A percentile compares a stretch with the other conserved stretches of the same genome.
Conservation (phyloP, 1,140 invertebrate genomes). For the Formica selysi region DNA sequence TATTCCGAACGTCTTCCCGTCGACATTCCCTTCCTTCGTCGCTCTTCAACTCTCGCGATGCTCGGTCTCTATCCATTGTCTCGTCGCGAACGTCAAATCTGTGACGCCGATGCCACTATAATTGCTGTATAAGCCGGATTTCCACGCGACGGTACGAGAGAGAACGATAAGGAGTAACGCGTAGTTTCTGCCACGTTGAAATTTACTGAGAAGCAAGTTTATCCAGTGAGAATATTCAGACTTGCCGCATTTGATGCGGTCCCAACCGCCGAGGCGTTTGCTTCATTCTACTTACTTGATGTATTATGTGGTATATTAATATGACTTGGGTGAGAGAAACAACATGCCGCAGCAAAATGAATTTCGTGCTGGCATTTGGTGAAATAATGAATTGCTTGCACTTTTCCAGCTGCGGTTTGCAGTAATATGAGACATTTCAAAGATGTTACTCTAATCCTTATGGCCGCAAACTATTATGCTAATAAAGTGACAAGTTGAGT, state of each 20-base stretch:
- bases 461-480: background rate
- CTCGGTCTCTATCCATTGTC: conserved; percentile 24
- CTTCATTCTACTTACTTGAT: background rate
- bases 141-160: background rate
- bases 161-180: conserved; percentile 34
- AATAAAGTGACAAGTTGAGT: background rate
- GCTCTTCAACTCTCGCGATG: background rate
- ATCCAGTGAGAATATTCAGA: conserved; percentile 14
- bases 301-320: conserved; percentile 35
- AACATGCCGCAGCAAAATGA: conserved; percentile 25
- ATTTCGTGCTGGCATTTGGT: conserved; percentile 51
- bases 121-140: conserved; percentile 22
- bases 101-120: background rate
- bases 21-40: background rate
- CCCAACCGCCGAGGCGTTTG: background rate
- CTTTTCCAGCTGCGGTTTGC: conserved; percentile 22
- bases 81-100: conserved; percentile 2
- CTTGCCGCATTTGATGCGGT: background rate
- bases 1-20: conserved; percentile 34
- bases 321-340: conserved; percentile 19
- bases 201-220: conserved; percentile 20
- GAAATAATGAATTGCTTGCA: conserved; percentile 5
- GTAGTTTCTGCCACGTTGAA: background rate
- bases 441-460: conserved; percentile 1
- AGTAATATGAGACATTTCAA: conserved; percentile 20